These are phyloP conservation scores for Vollenhovia emeryi DNA, from an alignment of 1,140 invertebrate genomes.

Conservation along the genomic window DNA sequence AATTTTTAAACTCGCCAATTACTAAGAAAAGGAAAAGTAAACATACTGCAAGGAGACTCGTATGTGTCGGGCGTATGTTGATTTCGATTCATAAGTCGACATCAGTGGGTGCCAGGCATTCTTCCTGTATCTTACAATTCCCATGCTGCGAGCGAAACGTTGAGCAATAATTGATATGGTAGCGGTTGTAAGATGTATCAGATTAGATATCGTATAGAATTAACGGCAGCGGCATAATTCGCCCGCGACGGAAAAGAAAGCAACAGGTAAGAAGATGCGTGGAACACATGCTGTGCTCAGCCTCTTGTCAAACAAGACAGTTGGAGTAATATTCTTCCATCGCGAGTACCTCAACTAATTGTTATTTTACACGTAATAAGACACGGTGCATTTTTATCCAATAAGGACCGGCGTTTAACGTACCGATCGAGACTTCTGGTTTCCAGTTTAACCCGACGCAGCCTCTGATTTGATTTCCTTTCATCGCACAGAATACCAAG, in stretches of 20 bases:
- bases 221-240: conserved; percentile 11
- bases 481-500: not conserved
- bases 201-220: conserved; percentile 27
- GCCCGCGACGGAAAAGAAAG: not conserved
- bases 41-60: not conserved
- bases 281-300: not conserved
- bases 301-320: too few species aligned
- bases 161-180: conserved; percentile 39
- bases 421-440: not conserved
- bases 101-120: not conserved
- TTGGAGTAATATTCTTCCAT: too few species aligned
- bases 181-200: conserved; percentile 30
- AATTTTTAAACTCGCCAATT: not conserved
- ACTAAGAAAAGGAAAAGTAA: not conserved
- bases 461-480: conserved; percentile 21
- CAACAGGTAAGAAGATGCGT: conserved; percentile 8
- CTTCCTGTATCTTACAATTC: conserved; percentile 2
- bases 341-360: not conserved
- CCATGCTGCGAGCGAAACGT: conserved; percentile 25
- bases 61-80: not conserved
- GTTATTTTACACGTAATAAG: not conserved
- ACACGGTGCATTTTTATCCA: not conserved
- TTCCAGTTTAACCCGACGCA: not conserved
- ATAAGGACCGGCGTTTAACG: not conserved
- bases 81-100: not conserved